Base-by-base conservation (phyloP, 2,797 vertebrate species). In the Tachyglossus aculeatus region DNA sequence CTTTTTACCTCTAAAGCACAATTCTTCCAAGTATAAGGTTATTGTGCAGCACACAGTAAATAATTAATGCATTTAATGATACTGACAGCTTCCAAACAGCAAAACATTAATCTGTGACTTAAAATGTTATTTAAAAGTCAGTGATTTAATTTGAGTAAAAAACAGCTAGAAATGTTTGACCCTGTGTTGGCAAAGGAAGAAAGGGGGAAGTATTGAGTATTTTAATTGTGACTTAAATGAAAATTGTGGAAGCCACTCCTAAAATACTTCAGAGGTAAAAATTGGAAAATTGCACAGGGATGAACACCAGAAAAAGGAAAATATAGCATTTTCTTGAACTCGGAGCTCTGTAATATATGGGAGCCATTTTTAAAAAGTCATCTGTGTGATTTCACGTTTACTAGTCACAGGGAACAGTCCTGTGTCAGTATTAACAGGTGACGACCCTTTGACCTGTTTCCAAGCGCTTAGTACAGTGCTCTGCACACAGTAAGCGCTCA, bases 181-280 rank as follows among this genome's bases (percentile, higher is more conserved):
- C 27, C 29, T 43, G n/a, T n/a, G n/a, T 48, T 22, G n/a, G n/a
- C n/a, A n/a, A n/a, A 32, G 10, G 61, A 22, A 3, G 3, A 18
- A 74, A 53, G 37, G 39, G 62, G 25, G 43, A 56, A 57, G 27
- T 31, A 48, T 15, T 27, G 54, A 24, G 34, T 67, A 48, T 29
- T 48, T 48, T 48, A 48, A 48, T 31, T 29, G 19, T 19, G 4
- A 4, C 19, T 48, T 10, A 29, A 29, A 29, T 25, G 16, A 27
- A 48, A 48, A 27, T 48, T 29, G 7, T 27, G 31, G 31, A 48
- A 48, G 45, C 15, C 25, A 14, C 15, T 29, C 9, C 45, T 60
- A 63, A 63, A 59, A 45, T 58, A 50, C 43, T 55, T 65, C 36
- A 53, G 12, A 59, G 63, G 29, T 57, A 33, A 60, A 60, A 77